Conservation (phyloP, 2,888 invertebrate species). For the Tetanocera ferruginea region DNA sequence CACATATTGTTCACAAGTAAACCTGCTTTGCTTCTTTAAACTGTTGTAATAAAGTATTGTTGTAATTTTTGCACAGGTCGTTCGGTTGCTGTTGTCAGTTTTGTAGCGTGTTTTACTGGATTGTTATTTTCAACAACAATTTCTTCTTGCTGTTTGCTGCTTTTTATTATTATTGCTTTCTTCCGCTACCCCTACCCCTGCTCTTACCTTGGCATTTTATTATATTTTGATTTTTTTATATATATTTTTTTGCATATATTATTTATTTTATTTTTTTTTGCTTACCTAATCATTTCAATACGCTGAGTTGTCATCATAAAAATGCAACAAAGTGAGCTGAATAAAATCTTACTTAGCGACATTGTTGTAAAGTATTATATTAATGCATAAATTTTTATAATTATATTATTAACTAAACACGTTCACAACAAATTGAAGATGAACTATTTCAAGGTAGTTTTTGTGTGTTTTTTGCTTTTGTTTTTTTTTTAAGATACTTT, state of each 20-base stretch:
- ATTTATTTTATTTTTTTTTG: background rate
- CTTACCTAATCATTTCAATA: constrained; percentile 35
- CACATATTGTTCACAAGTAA: too few species aligned
- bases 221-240: background rate
- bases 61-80: too few species aligned
- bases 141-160: background rate
- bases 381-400: background rate
- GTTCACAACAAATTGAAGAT: constrained; percentile 21
- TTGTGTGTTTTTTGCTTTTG: background rate
- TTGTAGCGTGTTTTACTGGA: background rate
- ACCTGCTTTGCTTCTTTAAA: too few species aligned
- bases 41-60: too few species aligned
- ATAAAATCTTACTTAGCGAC: constrained; percentile 32
- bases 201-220: background rate
- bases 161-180: background rate
- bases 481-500: constrained; percentile 6
- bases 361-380: constrained; percentile 32
- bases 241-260: background rate
- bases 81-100: too few species aligned
- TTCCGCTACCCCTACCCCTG: background rate
- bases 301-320: constrained; percentile 20
- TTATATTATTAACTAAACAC: background rate
- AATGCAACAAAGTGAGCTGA: constrained; percentile 42
- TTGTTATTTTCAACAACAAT: background rate
- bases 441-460: constrained; percentile 30